A percentile compares a stretch with the other conserved stretches of the same genome.
Evolutionary conservation across 2,113 vertebrate species (phyloP).

Genomic region (Alces alces): DNA sequence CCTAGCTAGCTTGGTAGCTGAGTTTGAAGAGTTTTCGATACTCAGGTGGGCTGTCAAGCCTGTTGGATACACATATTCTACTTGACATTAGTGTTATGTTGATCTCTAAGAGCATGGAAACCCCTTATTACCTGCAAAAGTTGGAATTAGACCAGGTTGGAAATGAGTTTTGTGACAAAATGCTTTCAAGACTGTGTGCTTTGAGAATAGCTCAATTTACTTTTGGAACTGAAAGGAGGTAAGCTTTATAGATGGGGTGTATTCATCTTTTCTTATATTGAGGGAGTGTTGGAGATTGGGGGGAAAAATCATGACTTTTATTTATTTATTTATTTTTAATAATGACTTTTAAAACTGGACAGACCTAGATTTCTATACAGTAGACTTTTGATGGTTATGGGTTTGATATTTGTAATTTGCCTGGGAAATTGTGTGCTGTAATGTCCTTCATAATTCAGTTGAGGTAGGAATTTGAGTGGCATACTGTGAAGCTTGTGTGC

Average conservation of each 20-base stretch:
- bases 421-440: background rate
- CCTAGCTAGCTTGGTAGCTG: background rate
- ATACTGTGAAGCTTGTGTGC: background rate
- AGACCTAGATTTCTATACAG: background rate
- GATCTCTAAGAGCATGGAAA: background rate
- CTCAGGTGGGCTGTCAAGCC: background rate
- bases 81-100: background rate
- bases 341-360: background rate
- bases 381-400: background rate
- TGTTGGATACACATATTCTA: background rate
- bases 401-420: conserved; percentile 2
- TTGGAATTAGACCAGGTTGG: background rate
- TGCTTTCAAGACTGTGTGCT: background rate
- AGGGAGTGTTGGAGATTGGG: background rate
- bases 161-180: background rate
- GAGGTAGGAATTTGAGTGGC: conserved; percentile 1
- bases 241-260: background rate
- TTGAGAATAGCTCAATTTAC: background rate
- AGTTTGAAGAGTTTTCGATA: background rate
- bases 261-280: background rate
- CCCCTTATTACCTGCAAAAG: background rate
- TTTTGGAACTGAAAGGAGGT: background rate
- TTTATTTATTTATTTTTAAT: background rate
- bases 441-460: background rate
- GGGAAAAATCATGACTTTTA: background rate